phyloP scores from a whole-genome alignment of 2,888 invertebrate species.

The Flexamia atlantica region DNA sequence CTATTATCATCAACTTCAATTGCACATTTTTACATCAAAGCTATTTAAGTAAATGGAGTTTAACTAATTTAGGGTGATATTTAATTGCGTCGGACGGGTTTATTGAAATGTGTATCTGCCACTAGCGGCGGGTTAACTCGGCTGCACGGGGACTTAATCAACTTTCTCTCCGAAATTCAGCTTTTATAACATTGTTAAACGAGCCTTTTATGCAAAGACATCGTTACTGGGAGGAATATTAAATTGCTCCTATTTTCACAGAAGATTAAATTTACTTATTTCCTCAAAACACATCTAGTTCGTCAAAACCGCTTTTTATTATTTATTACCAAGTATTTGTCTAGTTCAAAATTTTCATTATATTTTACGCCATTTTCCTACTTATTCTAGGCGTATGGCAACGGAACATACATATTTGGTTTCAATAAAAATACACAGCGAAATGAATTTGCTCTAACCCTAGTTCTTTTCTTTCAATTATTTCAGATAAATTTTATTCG shows the following conservation, averaged over 20 bases:
- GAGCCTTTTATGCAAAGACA: slow-evolving; percentile 45
- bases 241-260: slow-evolving; percentile 33
- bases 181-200: slow-evolving; percentile 45
- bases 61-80: slow-evolving; percentile 15
- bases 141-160: slow-evolving; percentile 36
- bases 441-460: too few relatives aligned
- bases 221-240: slow-evolving; percentile 37
- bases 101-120: slow-evolving; percentile 36
- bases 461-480: too few relatives aligned
- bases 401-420: too few relatives aligned
- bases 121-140: slow-evolving; percentile 31
- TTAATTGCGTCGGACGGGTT: slow-evolving; percentile 11
- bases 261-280: slow-evolving; percentile 33
- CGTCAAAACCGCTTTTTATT: neutral
- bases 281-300: slow-evolving; percentile 1
- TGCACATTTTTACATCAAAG: neutral
- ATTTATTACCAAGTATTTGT: too few relatives aligned
- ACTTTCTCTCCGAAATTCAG: slow-evolving; percentile 38
- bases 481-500: too few relatives aligned
- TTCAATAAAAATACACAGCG: too few relatives aligned
- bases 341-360: too few relatives aligned
- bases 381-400: too few relatives aligned
- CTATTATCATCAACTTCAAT: too few relatives aligned
- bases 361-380: too few relatives aligned
- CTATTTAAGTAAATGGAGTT: neutral